Base-by-base conservation (phyloP, 1,140 invertebrate genomes). In the Danaus plexippus region DNA sequence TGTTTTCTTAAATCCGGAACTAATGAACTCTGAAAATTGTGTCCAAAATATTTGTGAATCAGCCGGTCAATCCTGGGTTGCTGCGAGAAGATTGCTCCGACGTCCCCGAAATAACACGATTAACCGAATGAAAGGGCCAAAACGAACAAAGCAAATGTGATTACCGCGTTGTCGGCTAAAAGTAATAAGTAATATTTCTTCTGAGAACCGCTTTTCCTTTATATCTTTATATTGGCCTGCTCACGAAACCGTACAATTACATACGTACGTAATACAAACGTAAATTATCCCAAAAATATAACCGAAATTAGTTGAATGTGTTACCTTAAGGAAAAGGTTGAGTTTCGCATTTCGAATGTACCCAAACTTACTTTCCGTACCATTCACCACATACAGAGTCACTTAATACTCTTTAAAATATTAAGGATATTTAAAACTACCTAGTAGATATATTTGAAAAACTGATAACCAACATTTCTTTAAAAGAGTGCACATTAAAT, bases 171-270 rank as follows among this genome's bases (percentile, higher is more conserved):
- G 75, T 75, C 79, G 75, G 68, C 76, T 73, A 67, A 78, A 69
- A 78, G 75, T 83, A 85, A 84, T 84, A 84, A 82, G 74, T 80
- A 80, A 84, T 85, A 84, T 85, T 84, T 82, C 77, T 83, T 79
- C 55, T 58, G 61, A 50, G 54, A 66, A 67, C 60, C 63, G 54
- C 62, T 66, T 69, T 67, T 57, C 54, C 57, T 59, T 65, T 60
- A 46, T 64, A 57, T 57, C 59, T 63, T 55, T 57, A 58, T 59
- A 61, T 66, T 64, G 61, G 56, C 54, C 47, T 61, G 67, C 58
- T 71, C 59, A 56, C 43, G 48, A 46, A 57, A 15, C 60, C 57
- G 57, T 66, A 56, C 52, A 49, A 59, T 69, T 63, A 66, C 64
- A 47, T 53, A 57, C 22, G 22, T 32, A 32, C 22, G 22, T 32